Conservation (phyloP, 2,888 invertebrate species). For the Cataglyphis cursor region DNA sequence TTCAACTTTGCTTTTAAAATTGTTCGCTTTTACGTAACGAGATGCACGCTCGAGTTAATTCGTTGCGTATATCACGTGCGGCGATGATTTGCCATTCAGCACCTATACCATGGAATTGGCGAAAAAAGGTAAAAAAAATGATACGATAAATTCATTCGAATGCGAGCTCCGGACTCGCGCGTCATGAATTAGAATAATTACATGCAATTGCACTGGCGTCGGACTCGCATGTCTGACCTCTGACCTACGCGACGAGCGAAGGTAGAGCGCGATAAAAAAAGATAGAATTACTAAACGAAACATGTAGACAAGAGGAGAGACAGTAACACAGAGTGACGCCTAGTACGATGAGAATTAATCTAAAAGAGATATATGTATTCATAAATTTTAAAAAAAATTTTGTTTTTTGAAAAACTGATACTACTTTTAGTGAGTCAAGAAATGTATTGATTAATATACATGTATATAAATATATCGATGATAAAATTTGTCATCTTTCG, state of each 20-base stretch:
- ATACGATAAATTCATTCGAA: slow-evolving; percentile 78
- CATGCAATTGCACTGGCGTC: slow-evolving; percentile 74
- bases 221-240: neutral
- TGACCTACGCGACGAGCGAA: neutral
- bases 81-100: slow-evolving; percentile 51
- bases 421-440: neutral
- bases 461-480: neutral
- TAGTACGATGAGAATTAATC: neutral
- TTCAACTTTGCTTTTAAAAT: slow-evolving; percentile 25
- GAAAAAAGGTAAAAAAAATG: slow-evolving; percentile 68
- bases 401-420: neutral
- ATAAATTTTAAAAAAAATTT: neutral
- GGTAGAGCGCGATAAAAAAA: slow-evolving; percentile 13
- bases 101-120: slow-evolving; percentile 60
- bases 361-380: neutral
- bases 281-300: slow-evolving; percentile 43
- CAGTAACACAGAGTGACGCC: neutral
- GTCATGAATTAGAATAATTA: slow-evolving; percentile 82
- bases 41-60: slow-evolving; percentile 41
- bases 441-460: neutral
- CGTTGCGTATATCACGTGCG: slow-evolving; percentile 38
- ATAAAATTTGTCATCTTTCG: neutral
- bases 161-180: slow-evolving; percentile 70
- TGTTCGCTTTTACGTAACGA: slow-evolving; percentile 21
- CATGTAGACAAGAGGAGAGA: neutral